phyloP scores from a whole-genome alignment of 2,113 vertebrate species.

The Zosterops borbonicus region DNA sequence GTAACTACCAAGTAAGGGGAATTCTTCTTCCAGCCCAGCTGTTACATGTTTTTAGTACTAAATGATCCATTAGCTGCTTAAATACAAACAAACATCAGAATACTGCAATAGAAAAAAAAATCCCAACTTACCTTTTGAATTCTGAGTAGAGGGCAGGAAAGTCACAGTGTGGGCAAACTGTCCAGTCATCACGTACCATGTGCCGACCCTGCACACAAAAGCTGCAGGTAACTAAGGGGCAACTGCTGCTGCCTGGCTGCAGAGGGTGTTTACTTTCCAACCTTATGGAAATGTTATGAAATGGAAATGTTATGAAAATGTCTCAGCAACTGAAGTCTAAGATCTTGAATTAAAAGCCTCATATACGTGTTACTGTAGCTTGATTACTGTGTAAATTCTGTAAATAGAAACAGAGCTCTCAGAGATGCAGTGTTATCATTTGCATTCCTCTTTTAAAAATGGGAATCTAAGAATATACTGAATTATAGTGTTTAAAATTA shows the following conservation, averaged over 20 bases:
- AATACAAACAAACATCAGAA: background rate
- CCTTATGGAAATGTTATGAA: background rate
- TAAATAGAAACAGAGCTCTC: background rate
- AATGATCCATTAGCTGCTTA: background rate
- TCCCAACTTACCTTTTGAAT: slow-evolving; percentile 83
- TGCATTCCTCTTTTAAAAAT: background rate
- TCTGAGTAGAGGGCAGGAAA: slow-evolving; percentile 92
- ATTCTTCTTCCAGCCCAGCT: background rate
- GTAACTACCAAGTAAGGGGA: background rate
- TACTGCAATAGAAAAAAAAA: background rate
- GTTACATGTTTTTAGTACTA: background rate
- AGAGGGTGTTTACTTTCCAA: background rate
- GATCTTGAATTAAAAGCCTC: background rate
- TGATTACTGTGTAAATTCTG: background rate
- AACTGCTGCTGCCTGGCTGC: fast-evolving
- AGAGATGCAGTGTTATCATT: background rate
- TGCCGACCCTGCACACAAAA: slow-evolving; percentile 84
- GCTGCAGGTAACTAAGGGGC: background rate
- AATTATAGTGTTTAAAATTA: background rate
- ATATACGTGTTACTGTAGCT: background rate
- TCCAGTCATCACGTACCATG: slow-evolving; percentile 93
- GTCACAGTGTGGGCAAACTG: slow-evolving; percentile 88
- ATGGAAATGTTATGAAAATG: background rate
- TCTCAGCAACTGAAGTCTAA: background rate
- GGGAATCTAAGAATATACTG: background rate